Evolutionary conservation across 2,797 vertebrate species (phyloP).

Genomic region (Glossophaga mutica): DNA sequence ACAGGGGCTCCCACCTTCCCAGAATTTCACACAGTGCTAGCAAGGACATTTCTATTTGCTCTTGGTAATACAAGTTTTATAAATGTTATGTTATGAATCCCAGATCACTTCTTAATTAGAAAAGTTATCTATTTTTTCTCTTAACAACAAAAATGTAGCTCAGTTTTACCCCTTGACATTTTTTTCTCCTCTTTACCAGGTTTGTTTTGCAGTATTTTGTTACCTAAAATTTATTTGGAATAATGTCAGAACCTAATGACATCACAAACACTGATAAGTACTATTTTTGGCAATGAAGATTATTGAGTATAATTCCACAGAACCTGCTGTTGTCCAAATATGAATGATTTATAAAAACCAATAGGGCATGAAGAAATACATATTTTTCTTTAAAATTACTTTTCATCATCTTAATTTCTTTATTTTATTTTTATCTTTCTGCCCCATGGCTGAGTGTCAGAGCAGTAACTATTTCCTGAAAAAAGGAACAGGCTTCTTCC

Average conservation of each 20-base stretch:
- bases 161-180: neutral
- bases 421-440: slow-evolving; percentile 42
- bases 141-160: neutral
- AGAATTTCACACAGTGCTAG: neutral
- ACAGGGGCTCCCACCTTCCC: neutral
- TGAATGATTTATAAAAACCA: slow-evolving; percentile 1
- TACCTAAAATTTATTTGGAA: neutral
- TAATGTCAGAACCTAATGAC: neutral
- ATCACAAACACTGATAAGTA: neutral
- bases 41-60: neutral
- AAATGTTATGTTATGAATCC: neutral
- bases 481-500: slow-evolving; percentile 49
- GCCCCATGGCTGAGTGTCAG: slow-evolving; percentile 26
- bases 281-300: slow-evolving; percentile 13
- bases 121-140: neutral
- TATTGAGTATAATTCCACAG: neutral
- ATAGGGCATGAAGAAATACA: neutral
- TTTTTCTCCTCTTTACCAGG: neutral
- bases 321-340: neutral
- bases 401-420: slow-evolving; percentile 14
- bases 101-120: neutral
- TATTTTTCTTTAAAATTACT: slow-evolving; percentile 7
- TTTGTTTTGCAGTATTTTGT: neutral
- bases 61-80: neutral
- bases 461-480: slow-evolving; percentile 53